Conservation (phyloP, 2,113 vertebrate species). For the Anoura caudifer region DNA sequence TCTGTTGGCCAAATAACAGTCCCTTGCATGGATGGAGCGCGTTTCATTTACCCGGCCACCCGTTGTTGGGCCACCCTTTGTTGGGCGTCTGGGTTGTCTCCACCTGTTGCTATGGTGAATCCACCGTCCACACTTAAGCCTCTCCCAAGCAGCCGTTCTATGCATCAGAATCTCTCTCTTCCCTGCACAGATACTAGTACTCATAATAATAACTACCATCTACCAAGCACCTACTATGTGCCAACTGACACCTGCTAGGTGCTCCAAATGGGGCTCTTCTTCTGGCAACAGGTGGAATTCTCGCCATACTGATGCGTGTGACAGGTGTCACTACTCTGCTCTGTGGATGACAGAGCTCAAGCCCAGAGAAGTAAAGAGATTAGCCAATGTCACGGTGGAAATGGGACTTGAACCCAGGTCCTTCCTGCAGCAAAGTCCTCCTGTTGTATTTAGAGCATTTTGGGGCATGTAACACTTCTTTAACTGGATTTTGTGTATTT, state of each 20-base stretch:
- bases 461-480: neutral
- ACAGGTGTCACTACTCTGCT: rapidly evolving
- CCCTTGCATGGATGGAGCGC: neutral
- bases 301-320: rapidly evolving
- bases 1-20: neutral
- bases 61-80: rapidly evolving
- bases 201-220: neutral
- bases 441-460: neutral
- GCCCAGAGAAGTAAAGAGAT: too few relatives aligned
- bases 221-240: rapidly evolving
- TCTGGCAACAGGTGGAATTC: rapidly evolving
- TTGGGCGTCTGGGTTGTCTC: neutral
- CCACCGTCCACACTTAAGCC: neutral
- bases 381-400: neutral
- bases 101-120: rapidly evolving
- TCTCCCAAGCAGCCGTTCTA: neutral
- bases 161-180: neutral
- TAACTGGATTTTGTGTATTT: neutral
- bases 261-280: neutral
- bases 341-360: rapidly evolving
- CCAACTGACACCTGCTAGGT: rapidly evolving
- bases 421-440: neutral
- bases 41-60: neutral
- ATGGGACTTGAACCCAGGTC: neutral
- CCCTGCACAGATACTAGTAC: rapidly evolving